Evolutionary conservation across 1,140 invertebrate genomes (phyloP).

Genomic region (Hestina assimilis): DNA sequence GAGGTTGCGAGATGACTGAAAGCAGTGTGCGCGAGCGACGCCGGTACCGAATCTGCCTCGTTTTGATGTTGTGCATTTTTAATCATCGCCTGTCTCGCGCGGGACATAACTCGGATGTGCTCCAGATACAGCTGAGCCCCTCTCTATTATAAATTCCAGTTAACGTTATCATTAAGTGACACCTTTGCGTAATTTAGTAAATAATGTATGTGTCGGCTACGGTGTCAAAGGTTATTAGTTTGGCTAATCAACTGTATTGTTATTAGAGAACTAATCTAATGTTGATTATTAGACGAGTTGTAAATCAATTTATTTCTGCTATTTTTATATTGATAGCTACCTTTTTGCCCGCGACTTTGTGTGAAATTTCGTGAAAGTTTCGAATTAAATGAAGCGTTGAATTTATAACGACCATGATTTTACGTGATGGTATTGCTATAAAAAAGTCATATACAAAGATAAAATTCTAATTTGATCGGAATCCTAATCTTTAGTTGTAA

Average conservation of each 20-base stretch:
- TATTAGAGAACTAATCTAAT: no score
- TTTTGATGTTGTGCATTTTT: constrained; percentile 76
- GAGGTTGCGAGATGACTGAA: constrained; percentile 39
- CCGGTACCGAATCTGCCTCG: constrained; percentile 59
- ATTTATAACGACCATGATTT: no score
- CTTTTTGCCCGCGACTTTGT: no score
- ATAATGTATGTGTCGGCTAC: constrained; percentile 44
- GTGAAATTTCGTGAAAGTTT: no score
- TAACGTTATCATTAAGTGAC: constrained; percentile 74
- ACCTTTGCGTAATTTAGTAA: constrained; percentile 62
- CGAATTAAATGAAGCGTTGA: no score
- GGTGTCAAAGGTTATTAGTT: neutral
- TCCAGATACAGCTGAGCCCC: constrained; percentile 67
- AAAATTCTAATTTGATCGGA: no score
- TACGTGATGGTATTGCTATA: no score
- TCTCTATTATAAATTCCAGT: constrained; percentile 73
- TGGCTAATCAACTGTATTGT: neutral
- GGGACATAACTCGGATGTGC: constrained; percentile 73
- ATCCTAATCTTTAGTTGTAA: no score
- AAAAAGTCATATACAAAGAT: no score
- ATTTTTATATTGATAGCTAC: no score
- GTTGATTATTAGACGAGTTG: no score
- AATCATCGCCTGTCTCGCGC: constrained; percentile 71
- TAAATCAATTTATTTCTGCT: no score
- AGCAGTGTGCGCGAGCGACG: constrained; percentile 64